Base-by-base conservation (phyloP, 1,140 invertebrate species). In the Bombus waltoni region DNA sequence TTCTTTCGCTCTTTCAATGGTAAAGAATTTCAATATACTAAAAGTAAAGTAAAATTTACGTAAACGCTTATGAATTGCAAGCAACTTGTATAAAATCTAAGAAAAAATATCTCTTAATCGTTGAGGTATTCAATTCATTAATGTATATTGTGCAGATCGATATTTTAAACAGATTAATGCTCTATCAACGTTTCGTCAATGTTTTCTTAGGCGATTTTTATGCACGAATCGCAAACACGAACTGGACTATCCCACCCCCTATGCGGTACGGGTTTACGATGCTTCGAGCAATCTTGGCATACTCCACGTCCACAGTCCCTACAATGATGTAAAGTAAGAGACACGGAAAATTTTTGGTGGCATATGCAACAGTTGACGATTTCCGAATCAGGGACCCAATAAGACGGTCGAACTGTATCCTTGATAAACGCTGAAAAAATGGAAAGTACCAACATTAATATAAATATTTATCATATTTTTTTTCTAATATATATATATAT, bases 331-430 rank as follows among this genome's bases (percentile, higher is more conserved):
- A 97, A 95, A 3, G 95, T 86, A 32, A 95, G 47, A 2, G 82
- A 78, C n/a, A 89, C 89, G 9, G 90, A 92, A 83, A 95, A 95
- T 35, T 89, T 79, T 25, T 92, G 90, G 3, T 96, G 92, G 93
- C 98, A 98, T 2, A 97, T 96, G 81, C 93, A 95, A 93, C 98
- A 98, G 53, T 95, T 93, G 9, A 94, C 96, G 28, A 97, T 96
- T 89, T 97, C 96, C 2, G 96, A 96, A 94, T 98, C 98, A 0
- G 97, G 97, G 53, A 97, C 96, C 98, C 98, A 98, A 92, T 98
- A 98, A 3, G 96, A 95, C 8, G 98, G 98, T 68, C 97, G 95
- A n/a, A 97, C 97, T 3, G 96, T 96, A 88, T 98, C 97, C 93
- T 98, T 98, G 40, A 98, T 97, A 35, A 98, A 94, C 13, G 96